Percentiles rank a stretch among this genome's conserved stretches.
Conservation (phyloP, 2,888 invertebrate species). For the Epirrhoe tristata region DNA sequence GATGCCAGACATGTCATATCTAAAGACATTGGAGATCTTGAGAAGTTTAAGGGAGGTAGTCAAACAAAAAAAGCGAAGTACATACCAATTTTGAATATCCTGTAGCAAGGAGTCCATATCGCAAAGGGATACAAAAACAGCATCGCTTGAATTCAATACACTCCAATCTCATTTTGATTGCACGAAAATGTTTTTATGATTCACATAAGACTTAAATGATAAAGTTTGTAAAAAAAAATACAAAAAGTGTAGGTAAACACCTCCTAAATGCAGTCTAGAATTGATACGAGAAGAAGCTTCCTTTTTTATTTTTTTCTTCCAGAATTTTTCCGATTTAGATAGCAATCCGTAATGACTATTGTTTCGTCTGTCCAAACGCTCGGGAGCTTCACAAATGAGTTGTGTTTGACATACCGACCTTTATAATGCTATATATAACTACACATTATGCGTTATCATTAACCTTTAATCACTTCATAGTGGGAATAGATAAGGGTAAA, state of each 20-base stretch:
- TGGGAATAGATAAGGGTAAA: not conserved
- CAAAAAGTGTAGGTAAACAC: not conserved
- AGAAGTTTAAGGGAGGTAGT: not conserved
- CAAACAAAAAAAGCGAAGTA: not conserved
- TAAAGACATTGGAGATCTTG: no score
- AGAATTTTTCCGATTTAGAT: no score
- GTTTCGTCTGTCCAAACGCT: not conserved
- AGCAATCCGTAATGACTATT: not conserved
- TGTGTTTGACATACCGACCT: not conserved
- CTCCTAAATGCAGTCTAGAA: no score
- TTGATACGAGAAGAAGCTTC: no score
- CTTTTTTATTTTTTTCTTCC: no score
- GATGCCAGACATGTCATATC: no score
- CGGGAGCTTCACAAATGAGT: not conserved
- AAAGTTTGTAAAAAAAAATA: not conserved
- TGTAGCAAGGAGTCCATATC: conserved; percentile 33
- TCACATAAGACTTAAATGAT: not conserved
- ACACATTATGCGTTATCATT: not conserved
- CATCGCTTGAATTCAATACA: conserved; percentile 34
- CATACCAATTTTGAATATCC: conserved; percentile 37
- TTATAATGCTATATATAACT: not conserved
- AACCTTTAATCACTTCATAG: not conserved
- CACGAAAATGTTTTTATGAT: not conserved
- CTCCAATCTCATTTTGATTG: conserved; percentile 26
- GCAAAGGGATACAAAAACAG: conserved; percentile 42